Conservation (phyloP, 2,113 vertebrate genomes). For the Entomyzon cyanotis region DNA sequence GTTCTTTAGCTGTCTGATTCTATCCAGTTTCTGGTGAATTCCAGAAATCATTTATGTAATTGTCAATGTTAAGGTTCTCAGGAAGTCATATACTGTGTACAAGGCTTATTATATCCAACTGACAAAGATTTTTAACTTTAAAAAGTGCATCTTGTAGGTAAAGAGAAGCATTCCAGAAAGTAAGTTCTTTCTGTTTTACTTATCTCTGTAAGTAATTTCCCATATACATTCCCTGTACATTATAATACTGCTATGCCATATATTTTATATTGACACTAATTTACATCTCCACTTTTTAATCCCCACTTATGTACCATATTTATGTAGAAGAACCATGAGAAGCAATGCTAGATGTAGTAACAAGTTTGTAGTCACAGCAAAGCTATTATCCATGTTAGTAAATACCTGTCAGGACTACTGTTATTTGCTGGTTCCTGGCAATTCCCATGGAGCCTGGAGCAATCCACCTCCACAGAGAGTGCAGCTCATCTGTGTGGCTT, state of each 20-base stretch:
- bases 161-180: constrained; percentile 13
- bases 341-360: neutral
- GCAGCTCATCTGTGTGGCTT: neutral
- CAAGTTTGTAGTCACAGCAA: neutral
- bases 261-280: constrained; percentile 3
- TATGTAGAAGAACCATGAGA: neutral
- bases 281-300: neutral
- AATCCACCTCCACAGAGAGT: neutral
- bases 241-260: neutral
- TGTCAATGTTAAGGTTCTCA: neutral
- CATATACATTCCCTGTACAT: neutral
- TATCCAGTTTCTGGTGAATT: neutral
- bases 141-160: neutral
- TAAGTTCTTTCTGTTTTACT: neutral
- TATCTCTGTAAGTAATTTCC: neutral
- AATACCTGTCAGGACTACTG: neutral
- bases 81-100: neutral
- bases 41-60: neutral
- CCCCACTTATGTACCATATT: neutral
- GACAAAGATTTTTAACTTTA: neutral
- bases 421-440: neutral
- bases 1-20: neutral
- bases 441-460: neutral
- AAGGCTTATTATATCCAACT: neutral
- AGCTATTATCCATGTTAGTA: neutral